Percentiles rank a stretch among this genome's conserved stretches.
phyloP scores from a whole-genome alignment of 2,888 invertebrate genomes.

The Pristionchus fissidentatus region DNA sequence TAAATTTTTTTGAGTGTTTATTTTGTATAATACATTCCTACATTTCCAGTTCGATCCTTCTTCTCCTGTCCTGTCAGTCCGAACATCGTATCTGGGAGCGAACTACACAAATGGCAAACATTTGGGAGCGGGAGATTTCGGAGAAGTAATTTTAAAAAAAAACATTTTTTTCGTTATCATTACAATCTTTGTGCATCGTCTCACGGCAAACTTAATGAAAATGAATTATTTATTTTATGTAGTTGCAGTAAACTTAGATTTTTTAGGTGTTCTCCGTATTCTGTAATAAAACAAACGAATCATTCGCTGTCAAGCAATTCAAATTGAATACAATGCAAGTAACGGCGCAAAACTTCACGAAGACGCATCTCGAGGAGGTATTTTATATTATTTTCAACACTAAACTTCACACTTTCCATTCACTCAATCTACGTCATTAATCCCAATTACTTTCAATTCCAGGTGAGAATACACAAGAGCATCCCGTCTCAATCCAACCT shows the following conservation, averaged over 20 bases:
- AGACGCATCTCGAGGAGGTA: neutral
- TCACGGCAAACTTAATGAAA: too few species aligned
- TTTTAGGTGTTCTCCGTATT: neutral
- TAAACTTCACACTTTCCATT: too few species aligned
- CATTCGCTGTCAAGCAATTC: neutral
- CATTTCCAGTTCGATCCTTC: too few species aligned
- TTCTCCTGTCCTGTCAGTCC: too few species aligned
- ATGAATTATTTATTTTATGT: too few species aligned
- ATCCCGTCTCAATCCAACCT: neutral
- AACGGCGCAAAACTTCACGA: neutral
- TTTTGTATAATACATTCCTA: too few species aligned
- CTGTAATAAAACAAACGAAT: neutral
- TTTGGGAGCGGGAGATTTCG: neutral
- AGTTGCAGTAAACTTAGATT: too few species aligned
- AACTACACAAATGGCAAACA: neutral
- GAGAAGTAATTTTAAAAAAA: neutral
- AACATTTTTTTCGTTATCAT: too few species aligned
- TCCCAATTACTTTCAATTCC: neutral
- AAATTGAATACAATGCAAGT: neutral
- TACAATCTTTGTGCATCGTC: too few species aligned
- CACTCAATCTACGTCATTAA: neutral
- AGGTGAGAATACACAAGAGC: neutral
- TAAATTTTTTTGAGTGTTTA: too few species aligned
- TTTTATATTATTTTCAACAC: too few species aligned
- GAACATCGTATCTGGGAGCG: neutral